These are phyloP conservation scores for Drosophila arawakana DNA, from an alignment of 1,140 invertebrate species.

Conservation along the genomic window DNA sequence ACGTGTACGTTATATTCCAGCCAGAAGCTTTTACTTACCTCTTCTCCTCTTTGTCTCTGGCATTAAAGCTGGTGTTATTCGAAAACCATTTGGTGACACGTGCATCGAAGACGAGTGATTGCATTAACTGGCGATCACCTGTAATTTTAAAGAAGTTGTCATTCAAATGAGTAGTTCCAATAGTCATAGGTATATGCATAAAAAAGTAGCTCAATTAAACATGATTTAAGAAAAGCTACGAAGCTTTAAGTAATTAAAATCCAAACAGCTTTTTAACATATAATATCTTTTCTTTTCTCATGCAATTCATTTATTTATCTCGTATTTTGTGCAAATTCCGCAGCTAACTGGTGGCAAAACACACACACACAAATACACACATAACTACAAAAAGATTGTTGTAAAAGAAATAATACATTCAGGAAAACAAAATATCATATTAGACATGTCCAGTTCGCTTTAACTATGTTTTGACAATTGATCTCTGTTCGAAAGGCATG, in stretches of 20 bases:
- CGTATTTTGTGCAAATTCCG: slow-evolving; percentile 65
- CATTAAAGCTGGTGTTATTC: slow-evolving; percentile 87
- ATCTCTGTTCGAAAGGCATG: slow-evolving; percentile 11
- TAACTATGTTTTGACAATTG: slow-evolving; percentile 1
- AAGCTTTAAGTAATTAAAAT: background rate
- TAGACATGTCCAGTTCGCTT: slow-evolving; percentile 42
- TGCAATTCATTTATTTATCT: slow-evolving; percentile 28
- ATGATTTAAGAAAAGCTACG: background rate
- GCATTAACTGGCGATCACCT: slow-evolving; percentile 94
- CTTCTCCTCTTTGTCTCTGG: slow-evolving; percentile 87
- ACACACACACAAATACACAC: slow-evolving; percentile 13
- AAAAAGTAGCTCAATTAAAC: background rate
- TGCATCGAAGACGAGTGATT: slow-evolving; percentile 94
- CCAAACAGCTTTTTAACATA: background rate
- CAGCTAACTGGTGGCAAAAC: slow-evolving; percentile 67
- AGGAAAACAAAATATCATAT: slow-evolving; percentile 9
- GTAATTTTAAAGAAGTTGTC: slow-evolving; percentile 55
- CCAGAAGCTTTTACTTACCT: slow-evolving; percentile 85
- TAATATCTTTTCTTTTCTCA: slow-evolving; percentile 19
- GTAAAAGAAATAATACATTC: slow-evolving; percentile 20
- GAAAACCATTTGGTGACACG: slow-evolving; percentile 93
- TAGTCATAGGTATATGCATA: background rate
- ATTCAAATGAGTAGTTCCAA: background rate
- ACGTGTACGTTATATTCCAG: slow-evolving; percentile 14
- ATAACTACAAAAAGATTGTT: slow-evolving; percentile 7